Percentiles rank a stretch among this genome's conserved stretches.
These are phyloP conservation scores for Caenorhabditis wallacei DNA, from an alignment of 2,888 invertebrate species.

Conservation along the genomic window DNA sequence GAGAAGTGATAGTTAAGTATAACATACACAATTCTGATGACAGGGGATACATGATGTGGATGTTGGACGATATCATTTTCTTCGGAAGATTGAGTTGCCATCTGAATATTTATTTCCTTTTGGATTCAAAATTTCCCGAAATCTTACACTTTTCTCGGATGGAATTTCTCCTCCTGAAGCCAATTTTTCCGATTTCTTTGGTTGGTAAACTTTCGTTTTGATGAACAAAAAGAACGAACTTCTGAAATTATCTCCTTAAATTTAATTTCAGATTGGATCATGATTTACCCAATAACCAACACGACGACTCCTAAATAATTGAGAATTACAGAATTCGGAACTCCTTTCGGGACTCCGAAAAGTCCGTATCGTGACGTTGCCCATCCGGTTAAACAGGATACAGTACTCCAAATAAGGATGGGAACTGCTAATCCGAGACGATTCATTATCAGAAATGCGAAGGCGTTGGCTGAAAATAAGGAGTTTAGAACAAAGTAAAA, in stretches of 20 bases:
- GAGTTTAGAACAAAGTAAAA: not conserved
- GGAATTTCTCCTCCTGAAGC: constrained; percentile 38
- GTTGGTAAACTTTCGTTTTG: constrained; percentile 65
- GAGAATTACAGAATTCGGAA: constrained; percentile 66
- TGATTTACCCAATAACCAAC: constrained; percentile 70
- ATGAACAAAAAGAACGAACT: constrained; percentile 72
- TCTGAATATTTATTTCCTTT: not conserved
- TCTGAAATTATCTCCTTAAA: constrained; percentile 49
- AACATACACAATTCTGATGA: constrained; percentile 21
- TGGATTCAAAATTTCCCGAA: not conserved
- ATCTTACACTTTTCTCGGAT: constrained; percentile 45
- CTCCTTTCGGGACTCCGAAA: constrained; percentile 69
- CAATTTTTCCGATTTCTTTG: constrained; percentile 23
- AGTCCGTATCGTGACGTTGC: constrained; percentile 72
- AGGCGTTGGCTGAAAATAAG: constrained; percentile 83
- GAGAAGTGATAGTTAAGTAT: not conserved
- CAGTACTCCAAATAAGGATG: constrained; percentile 84
- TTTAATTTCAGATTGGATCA: not conserved
- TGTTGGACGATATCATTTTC: constrained; percentile 29
- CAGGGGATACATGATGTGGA: constrained; percentile 30
- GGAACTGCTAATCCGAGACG: constrained; percentile 84
- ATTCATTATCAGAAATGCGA: constrained; percentile 84
- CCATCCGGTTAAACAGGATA: constrained; percentile 85
- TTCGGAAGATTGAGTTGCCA: constrained; percentile 38
- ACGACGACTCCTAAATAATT: constrained; percentile 72